Percentiles rank a stretch among this genome's conserved stretches.
Conservation (phyloP, 2,113 vertebrate genomes). For the Erinaceus europaeus region DNA sequence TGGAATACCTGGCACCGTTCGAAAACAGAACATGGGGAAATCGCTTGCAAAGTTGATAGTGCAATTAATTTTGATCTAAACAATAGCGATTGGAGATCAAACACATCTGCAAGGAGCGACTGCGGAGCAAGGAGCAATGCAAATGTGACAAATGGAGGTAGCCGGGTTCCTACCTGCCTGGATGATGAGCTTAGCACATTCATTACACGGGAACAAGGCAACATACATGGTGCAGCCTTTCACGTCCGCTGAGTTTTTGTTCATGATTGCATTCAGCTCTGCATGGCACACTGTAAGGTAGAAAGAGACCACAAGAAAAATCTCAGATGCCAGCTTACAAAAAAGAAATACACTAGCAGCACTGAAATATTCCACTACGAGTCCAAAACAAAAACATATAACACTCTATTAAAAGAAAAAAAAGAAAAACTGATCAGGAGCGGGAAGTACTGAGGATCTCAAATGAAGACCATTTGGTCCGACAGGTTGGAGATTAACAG, state of each 20-base stretch:
- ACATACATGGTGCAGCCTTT: slow-evolving; percentile 96
- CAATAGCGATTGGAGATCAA: slow-evolving; percentile 76
- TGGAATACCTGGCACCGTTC: slow-evolving; percentile 80
- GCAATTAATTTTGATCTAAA: slow-evolving; percentile 83
- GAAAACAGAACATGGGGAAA: slow-evolving; percentile 73
- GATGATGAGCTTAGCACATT: slow-evolving; percentile 98
- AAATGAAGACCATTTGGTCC: slow-evolving; percentile 65
- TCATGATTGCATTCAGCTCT: slow-evolving; percentile 98
- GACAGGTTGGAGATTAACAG: slow-evolving; percentile 63
- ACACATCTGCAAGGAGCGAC: slow-evolving; percentile 56
- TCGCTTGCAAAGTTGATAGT: slow-evolving; percentile 77
- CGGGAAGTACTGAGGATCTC: slow-evolving; percentile 58
- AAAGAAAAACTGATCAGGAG: neutral
- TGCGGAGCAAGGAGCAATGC: slow-evolving; percentile 51
- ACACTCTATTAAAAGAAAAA: no score
- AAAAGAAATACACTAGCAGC: neutral
- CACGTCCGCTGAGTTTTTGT: slow-evolving; percentile 96
- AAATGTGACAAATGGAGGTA: slow-evolving; percentile 50
- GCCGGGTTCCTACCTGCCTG: slow-evolving; percentile 88
- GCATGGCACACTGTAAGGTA: slow-evolving; percentile 92
- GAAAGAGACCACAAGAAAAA: slow-evolving; percentile 58
- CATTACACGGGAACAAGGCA: slow-evolving; percentile 97
- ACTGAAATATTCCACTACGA: neutral
- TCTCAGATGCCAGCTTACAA: neutral
- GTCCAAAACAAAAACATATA: no score